Evolutionary conservation across 2,113 vertebrate species (phyloP).

Genomic region (Silurus glanis): DNA sequence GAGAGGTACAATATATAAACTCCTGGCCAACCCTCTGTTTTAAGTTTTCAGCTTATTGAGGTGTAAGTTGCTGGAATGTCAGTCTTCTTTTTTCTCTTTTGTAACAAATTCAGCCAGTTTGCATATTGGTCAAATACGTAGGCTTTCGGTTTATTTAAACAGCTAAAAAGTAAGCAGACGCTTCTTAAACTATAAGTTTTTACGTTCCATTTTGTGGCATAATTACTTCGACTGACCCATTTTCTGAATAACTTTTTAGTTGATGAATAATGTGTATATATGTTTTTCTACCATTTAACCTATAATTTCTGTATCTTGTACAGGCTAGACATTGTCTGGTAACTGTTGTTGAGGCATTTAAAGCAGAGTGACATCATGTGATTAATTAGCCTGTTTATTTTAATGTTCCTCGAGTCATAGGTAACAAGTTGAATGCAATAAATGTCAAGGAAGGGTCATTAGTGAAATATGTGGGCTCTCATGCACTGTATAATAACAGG

Average conservation of each 20-base stretch:
- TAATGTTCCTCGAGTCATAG: constrained; percentile 8
- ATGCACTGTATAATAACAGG: constrained; percentile 70
- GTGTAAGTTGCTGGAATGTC: not conserved
- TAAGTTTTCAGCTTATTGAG: not conserved
- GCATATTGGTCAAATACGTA: not conserved
- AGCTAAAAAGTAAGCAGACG: not conserved
- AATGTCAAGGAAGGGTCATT: constrained; percentile 24
- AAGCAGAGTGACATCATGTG: not conserved
- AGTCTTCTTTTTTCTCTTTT: not conserved
- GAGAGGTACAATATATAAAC: not conserved
- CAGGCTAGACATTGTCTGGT: no score
- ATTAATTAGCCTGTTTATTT: constrained; percentile 22
- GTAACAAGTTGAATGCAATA: constrained; percentile 19
- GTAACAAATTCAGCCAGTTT: not conserved
- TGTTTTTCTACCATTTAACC: not conserved
- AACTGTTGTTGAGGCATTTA: not conserved
- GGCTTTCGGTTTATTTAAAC: not conserved
- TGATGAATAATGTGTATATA: not conserved
- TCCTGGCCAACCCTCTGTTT: not conserved
- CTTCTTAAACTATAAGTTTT: not conserved
- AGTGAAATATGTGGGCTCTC: constrained; percentile 45
- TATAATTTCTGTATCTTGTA: not conserved
- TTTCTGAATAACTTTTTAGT: not conserved
- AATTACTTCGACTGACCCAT: not conserved
- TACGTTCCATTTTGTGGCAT: not conserved